Percentiles rank a stretch among this genome's conserved stretches.
phyloP scores from a whole-genome alignment of 2,797 vertebrate species.

The Lerista edwardsae region DNA sequence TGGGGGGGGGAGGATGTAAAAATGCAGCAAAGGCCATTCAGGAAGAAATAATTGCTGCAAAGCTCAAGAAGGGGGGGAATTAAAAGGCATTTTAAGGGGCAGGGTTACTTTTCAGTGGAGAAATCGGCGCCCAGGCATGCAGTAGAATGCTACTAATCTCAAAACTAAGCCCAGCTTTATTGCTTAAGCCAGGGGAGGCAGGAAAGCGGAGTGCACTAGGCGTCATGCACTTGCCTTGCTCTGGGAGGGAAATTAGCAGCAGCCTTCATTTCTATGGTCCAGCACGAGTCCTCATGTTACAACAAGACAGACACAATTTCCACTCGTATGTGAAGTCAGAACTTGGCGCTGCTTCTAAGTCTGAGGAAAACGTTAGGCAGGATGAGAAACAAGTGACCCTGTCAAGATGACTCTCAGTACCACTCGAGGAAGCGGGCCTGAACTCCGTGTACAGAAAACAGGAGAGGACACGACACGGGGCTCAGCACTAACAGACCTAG shows the following conservation, averaged over 20 bases:
- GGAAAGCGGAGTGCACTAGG: not conserved
- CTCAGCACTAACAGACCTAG: not conserved
- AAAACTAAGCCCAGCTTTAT: not conserved
- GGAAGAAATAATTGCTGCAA: not conserved
- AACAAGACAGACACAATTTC: conserved; percentile 32
- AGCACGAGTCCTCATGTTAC: not conserved
- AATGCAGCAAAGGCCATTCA: not conserved
- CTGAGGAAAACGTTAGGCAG: not conserved
- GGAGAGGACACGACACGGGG: not conserved
- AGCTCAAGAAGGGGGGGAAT: not conserved
- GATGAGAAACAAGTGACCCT: not conserved
- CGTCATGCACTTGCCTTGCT: not conserved
- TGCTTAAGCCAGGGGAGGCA: not conserved
- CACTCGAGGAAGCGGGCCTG: not conserved
- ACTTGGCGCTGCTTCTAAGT: conserved; percentile 16
- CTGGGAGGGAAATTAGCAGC: conserved; percentile 3
- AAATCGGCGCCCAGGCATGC: not conserved
- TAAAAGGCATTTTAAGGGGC: not conserved
- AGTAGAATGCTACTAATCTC: not conserved
- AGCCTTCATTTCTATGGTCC: not conserved
- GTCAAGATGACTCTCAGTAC: not conserved
- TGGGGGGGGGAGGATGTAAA: not conserved
- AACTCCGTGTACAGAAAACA: not conserved
- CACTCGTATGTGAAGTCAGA: conserved; percentile 9
- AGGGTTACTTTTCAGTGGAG: not conserved